Percentiles rank a stretch among this genome's conserved stretches.
Conservation (phyloP, 2,113 vertebrate species). For the Clupea harengus region DNA sequence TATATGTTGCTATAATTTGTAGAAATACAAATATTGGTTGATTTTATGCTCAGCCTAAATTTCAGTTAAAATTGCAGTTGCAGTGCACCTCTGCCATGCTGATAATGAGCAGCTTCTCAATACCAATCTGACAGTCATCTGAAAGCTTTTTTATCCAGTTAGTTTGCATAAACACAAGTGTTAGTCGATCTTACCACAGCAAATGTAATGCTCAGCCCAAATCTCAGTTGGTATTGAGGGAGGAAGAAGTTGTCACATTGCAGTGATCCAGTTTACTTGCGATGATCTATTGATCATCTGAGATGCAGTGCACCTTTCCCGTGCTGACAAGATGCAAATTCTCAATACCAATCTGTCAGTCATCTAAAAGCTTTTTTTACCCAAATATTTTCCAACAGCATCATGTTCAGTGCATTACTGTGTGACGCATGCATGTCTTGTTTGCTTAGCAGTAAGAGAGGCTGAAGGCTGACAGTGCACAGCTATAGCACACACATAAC, state of each 20-base stretch:
- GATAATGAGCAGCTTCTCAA: neutral
- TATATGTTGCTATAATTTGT: neutral
- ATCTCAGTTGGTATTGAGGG: neutral
- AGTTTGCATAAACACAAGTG: neutral
- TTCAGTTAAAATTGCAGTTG: neutral
- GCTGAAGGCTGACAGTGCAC: neutral
- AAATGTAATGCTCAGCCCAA: neutral
- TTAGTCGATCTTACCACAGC: neutral
- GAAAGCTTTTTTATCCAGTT: neutral
- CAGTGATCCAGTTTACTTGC: neutral
- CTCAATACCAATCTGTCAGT: neutral
- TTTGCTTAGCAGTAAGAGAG: neutral
- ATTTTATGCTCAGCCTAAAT: neutral
- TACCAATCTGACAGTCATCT: neutral
- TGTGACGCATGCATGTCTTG: neutral
- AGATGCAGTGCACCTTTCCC: neutral
- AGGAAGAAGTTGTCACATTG: neutral
- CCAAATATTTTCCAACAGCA: neutral
- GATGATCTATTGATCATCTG: conserved; percentile 7
- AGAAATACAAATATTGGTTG: neutral
- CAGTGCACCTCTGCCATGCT: neutral
- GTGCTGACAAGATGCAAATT: neutral
- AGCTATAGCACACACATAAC: conserved; percentile 4
- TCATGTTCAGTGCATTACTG: neutral
- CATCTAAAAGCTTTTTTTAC: neutral